Evolutionary conservation across 2,888 invertebrate genomes (phyloP).

Genomic region (Rhaphigaster nebulosa): DNA sequence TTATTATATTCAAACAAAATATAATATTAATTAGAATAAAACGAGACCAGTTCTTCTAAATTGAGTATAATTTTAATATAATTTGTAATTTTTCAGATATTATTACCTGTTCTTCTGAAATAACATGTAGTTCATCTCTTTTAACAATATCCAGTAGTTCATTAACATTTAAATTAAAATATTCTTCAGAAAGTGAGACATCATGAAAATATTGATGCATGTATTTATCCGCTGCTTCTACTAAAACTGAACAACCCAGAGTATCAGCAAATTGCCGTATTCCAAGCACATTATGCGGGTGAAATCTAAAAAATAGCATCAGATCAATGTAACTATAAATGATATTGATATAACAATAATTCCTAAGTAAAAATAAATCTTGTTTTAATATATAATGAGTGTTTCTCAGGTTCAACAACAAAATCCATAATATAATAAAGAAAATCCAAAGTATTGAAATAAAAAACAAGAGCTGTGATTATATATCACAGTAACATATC

Average conservation of each 20-base stretch:
- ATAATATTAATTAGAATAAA: background rate
- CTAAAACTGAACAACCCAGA: constrained; percentile 78
- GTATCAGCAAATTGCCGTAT: constrained; percentile 86
- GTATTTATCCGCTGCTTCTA: constrained; percentile 83
- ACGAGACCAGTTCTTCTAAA: background rate
- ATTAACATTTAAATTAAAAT: constrained; percentile 74
- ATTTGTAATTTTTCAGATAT: background rate
- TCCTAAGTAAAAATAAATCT: background rate
- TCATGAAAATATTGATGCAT: constrained; percentile 85
- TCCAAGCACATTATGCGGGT: constrained; percentile 85
- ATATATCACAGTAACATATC: background rate
- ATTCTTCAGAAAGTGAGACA: constrained; percentile 84
- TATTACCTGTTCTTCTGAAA: constrained; percentile 79
- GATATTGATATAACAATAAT: background rate
- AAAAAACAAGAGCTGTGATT: background rate
- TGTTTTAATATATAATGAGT: background rate
- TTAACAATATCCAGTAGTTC: constrained; percentile 80
- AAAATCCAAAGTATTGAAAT: background rate
- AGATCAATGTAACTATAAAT: background rate
- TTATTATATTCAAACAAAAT: background rate
- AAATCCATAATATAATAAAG: background rate
- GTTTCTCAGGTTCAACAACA: background rate
- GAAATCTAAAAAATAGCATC: constrained; percentile 72
- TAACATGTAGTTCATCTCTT: constrained; percentile 83
- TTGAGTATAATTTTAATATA: background rate